These are phyloP conservation scores for Cylindroiulus punctatus DNA, from an alignment of 2,888 invertebrate genomes.

Conservation along the genomic window DNA sequence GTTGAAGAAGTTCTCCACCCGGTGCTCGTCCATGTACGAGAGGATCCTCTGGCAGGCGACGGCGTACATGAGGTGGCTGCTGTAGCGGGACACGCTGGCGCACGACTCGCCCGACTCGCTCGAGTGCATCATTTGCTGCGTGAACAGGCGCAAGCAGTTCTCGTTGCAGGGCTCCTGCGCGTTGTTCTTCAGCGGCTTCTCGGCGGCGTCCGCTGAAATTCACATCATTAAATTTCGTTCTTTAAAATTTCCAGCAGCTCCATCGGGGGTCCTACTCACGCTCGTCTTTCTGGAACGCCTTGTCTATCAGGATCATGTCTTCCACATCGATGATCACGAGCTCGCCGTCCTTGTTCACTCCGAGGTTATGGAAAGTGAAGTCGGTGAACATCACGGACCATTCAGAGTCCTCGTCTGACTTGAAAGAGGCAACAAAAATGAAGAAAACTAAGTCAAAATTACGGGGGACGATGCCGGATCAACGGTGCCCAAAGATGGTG, in stretches of 20 bases:
- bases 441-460: too few relatives aligned
- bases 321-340: constrained; percentile 59
- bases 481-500: too few relatives aligned
- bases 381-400: constrained; percentile 60
- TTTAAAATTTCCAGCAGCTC: not conserved
- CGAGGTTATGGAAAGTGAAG: constrained; percentile 59
- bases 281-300: constrained; percentile 58
- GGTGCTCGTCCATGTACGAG: constrained; percentile 59
- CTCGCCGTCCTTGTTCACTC: constrained; percentile 60
- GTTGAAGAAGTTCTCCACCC: constrained; percentile 59
- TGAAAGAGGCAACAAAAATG: too few relatives aligned
- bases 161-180: constrained; percentile 59
- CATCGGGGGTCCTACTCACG: too few relatives aligned
- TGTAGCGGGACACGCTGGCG: constrained; percentile 58
- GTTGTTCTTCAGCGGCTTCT: constrained; percentile 10
- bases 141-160: constrained; percentile 59
- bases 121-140: constrained; percentile 59
- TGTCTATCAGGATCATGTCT: constrained; percentile 59
- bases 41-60: constrained; percentile 60
- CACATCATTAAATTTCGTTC: too few relatives aligned
- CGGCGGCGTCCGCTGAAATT: not conserved
- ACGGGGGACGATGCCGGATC: too few relatives aligned
- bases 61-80: constrained; percentile 60
- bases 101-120: constrained; percentile 55
- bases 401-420: constrained; percentile 60